A percentile compares a stretch with the other conserved stretches of the same genome.
Conservation (phyloP, 2,888 invertebrate species). For the Andrena trimmerana region DNA sequence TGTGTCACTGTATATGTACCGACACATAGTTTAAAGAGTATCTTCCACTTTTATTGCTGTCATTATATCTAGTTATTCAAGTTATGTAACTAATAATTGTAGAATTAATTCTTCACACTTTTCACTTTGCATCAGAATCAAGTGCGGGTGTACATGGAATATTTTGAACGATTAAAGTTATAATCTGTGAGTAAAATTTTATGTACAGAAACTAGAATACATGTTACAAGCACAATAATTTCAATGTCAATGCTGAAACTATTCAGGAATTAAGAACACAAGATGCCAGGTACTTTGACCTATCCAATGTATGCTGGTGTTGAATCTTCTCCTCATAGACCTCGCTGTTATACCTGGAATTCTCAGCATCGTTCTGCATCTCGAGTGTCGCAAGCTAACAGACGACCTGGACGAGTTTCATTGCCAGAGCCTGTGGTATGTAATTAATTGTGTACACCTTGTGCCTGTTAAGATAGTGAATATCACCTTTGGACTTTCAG, state of each 20-base stretch:
- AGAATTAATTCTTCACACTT: background rate
- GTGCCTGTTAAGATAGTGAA: background rate
- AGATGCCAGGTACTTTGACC: slow-evolving; percentile 83
- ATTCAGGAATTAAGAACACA: slow-evolving; percentile 42
- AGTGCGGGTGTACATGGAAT: background rate
- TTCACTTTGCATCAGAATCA: background rate
- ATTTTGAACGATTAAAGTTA: background rate
- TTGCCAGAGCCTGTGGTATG: slow-evolving; percentile 77
- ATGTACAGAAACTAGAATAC: background rate
- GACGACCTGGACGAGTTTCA: slow-evolving; percentile 77
- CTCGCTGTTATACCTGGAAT: slow-evolving; percentile 80
- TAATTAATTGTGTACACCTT: slow-evolving; percentile 21
- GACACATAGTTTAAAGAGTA: too few species aligned
- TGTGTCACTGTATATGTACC: background rate
- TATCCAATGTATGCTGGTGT: slow-evolving; percentile 83
- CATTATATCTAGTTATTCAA: too few species aligned
- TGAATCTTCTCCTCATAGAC: slow-evolving; percentile 78
- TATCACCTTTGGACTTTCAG: background rate
- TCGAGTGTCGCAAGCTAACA: slow-evolving; percentile 64
- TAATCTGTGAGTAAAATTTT: slow-evolving; percentile 10
- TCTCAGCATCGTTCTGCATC: slow-evolving; percentile 71
- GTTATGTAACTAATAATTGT: slow-evolving; percentile 33
- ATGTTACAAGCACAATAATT: slow-evolving; percentile 39
- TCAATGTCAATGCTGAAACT: slow-evolving; percentile 20
- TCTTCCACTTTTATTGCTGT: too few species aligned